Percentiles rank a stretch among this genome's conserved stretches.
These are phyloP conservation scores for Anguilla japonica DNA, from an alignment of 2,113 vertebrate genomes.

Conservation along the genomic window DNA sequence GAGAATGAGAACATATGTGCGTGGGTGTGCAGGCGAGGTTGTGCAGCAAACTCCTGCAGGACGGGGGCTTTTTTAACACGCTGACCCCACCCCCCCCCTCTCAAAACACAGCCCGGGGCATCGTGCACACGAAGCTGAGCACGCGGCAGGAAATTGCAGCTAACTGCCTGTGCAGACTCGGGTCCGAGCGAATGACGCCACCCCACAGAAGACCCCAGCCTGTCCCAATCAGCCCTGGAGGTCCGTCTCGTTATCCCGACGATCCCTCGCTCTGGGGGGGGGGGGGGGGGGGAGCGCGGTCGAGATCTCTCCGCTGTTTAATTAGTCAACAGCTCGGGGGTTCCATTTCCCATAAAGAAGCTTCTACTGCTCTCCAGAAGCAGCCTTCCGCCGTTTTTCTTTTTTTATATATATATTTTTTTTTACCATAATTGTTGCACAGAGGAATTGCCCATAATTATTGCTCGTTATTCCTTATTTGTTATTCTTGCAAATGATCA, in stretches of 20 bases:
- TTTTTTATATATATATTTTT: slow-evolving; percentile 49
- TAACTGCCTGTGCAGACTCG: slow-evolving; percentile 52
- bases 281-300: not conserved
- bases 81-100: not conserved
- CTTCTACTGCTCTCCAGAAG: slow-evolving; percentile 40
- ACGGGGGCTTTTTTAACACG: slow-evolving; percentile 39
- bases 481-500: not conserved
- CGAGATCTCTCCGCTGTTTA: not conserved
- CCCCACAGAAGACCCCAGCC: slow-evolving; percentile 17
- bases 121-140: slow-evolving; percentile 45
- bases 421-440: slow-evolving; percentile 47
- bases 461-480: not conserved
- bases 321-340: slow-evolving; percentile 15
- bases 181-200: slow-evolving; percentile 36
- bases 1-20: not conserved
- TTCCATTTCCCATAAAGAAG: slow-evolving; percentile 33
- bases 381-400: slow-evolving; percentile 36
- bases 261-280: not conserved
- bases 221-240: slow-evolving; percentile 4
- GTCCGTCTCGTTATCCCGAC: not conserved
- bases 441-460: slow-evolving; percentile 34
- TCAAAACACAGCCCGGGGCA: slow-evolving; percentile 50
- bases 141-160: slow-evolving; percentile 55
- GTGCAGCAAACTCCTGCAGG: slow-evolving; percentile 1
- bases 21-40: slow-evolving; percentile 18